These are phyloP conservation scores for Glyphotaelius pellucidus DNA, from an alignment of 2,888 invertebrate species.

Conservation along the genomic window DNA sequence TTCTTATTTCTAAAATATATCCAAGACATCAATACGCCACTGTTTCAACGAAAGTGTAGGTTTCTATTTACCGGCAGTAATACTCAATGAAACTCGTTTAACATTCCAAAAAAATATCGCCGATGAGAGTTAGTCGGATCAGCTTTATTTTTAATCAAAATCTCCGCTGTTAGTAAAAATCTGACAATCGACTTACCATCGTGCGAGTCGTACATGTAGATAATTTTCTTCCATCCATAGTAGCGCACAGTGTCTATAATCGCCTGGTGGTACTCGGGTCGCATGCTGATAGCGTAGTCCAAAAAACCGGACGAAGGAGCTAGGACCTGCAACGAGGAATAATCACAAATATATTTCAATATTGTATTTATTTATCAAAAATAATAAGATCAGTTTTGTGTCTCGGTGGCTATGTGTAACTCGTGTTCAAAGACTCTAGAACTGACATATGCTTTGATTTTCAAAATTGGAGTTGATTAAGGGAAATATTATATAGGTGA, in stretches of 20 bases:
- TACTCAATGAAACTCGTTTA: not conserved
- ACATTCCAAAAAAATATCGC: not conserved
- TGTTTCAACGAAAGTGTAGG: too few relatives aligned
- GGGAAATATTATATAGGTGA: too few relatives aligned
- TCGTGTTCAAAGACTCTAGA: too few relatives aligned
- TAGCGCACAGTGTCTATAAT: constrained; percentile 95
- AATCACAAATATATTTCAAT: not conserved
- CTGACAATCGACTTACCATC: constrained; percentile 81
- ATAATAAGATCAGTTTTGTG: too few relatives aligned
- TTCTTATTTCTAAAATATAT: too few relatives aligned
- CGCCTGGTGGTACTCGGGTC: constrained; percentile 96
- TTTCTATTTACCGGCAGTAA: not conserved
- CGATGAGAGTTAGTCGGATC: not conserved
- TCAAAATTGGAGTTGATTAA: too few relatives aligned
- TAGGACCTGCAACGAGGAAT: constrained; percentile 79
- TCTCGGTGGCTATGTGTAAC: too few relatives aligned
- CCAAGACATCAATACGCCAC: too few relatives aligned
- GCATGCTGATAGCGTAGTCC: constrained; percentile 94
- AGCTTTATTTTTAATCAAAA: constrained; percentile 5
- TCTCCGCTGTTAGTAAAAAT: not conserved
- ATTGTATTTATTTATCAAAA: not conserved
- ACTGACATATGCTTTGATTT: too few relatives aligned
- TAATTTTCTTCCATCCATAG: constrained; percentile 93
- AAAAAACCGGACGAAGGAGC: constrained; percentile 92
- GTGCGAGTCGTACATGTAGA: constrained; percentile 94